Evolutionary conservation across 2,113 vertebrate genomes (phyloP), one percentile per base, ranked within the genome.

Genomic region (Forbesichthys papilliferus): DNA sequence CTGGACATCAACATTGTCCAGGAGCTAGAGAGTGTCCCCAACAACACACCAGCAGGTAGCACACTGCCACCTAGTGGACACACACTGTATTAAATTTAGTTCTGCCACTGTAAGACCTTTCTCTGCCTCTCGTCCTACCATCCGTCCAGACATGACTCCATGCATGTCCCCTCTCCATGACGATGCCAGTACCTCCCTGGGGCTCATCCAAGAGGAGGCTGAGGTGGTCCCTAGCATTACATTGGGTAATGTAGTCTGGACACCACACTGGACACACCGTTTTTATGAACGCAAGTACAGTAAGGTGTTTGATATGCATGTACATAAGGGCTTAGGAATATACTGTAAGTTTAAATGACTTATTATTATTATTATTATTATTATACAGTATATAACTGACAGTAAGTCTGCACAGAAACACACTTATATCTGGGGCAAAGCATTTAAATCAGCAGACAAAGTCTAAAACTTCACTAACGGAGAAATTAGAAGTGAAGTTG

Each of bases 1-100:
- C 67, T 99, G 87, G 97, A 99, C 71, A 99, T 99, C 57, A 99
- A 99, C 88, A 98, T 99, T 20, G 96, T 98, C n/a, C 97, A 98
- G 82, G 97, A 99, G 73, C 72, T 99, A 88, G 97, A 99, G 87
- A 92, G 92, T 54, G 97, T 95, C 53, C 96, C 97, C 3, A 96
- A 96, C 86, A 98, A 96, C 78, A 96, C 95, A 9, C 95, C 97
- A 48, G 95, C 95, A 70, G 96, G 97, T 98, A 27, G 11, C 55
- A 33, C 18, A 11, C 4, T 18, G 16, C 1, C 13, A 47, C 49
- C 27, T 27, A 27, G 27, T 27, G 14, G 12, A 42, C 12, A 34
- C 11, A 27, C n/a, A 42, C 36, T 27, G 27, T 3, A 3, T 27
- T 3, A 2, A 2, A 27, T 27, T 27, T 27, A 27, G 27, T 27